phyloP scores from a whole-genome alignment of 64 coral and sea anemone species.

The Pocillopora verrucosa region DNA sequence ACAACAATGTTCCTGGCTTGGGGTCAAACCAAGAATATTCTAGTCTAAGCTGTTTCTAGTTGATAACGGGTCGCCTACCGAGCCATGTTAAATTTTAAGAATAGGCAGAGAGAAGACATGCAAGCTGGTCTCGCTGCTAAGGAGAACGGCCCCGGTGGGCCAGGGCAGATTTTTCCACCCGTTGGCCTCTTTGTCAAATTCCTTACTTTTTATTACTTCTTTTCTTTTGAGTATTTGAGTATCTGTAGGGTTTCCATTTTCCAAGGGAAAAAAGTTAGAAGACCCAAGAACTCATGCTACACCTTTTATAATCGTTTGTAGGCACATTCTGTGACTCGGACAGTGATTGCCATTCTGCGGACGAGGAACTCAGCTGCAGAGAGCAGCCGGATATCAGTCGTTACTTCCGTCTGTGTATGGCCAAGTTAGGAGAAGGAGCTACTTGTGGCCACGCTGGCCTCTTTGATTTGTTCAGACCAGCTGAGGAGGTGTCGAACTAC shows the following conservation, averaged over 20 bases:
- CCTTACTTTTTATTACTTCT: not conserved
- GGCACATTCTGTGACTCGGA: slow-evolving; percentile 84
- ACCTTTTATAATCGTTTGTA: not conserved
- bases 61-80: too few species aligned
- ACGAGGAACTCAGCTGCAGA: slow-evolving; percentile 70
- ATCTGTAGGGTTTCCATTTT: not conserved
- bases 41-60: too few species aligned
- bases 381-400: slow-evolving; percentile 73
- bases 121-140: too few species aligned
- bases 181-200: too few species aligned
- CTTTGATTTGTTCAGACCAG: slow-evolving; percentile 55
- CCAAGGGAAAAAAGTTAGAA: not conserved
- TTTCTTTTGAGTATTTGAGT: not conserved
- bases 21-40: too few species aligned
- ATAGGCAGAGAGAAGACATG: too few species aligned
- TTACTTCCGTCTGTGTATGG: slow-evolving; percentile 66
- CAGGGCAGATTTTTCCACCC: too few species aligned
- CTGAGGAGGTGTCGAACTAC: slow-evolving; percentile 36
- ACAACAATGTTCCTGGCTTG: too few species aligned
- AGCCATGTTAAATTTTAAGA: too few species aligned
- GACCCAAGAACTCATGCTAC: not conserved
- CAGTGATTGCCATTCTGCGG: slow-evolving; percentile 54
- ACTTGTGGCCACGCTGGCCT: slow-evolving; percentile 67
- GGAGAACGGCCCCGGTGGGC: too few species aligned
- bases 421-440: slow-evolving; percentile 74